A percentile compares a stretch with the other conserved stretches of the same genome.
phyloP scores from a whole-genome alignment of 2,888 invertebrate species.

The Smittia sp. region DNA sequence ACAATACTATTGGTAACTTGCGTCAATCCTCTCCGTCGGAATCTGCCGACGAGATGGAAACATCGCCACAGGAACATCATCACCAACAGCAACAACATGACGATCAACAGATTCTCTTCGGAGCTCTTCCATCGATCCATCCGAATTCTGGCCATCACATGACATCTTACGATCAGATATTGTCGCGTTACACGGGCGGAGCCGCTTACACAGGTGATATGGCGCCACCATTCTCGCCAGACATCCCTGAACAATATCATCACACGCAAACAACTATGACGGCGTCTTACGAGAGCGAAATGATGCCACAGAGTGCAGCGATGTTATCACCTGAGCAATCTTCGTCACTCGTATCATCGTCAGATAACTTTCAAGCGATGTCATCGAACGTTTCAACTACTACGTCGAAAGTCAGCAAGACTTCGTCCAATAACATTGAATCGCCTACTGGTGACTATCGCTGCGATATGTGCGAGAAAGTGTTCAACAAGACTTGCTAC shows the following conservation, averaged over 20 bases:
- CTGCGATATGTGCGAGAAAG: conserved; percentile 79
- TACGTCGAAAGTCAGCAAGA: conserved; percentile 45
- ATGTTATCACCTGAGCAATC: conserved; percentile 29
- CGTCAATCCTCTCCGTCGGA: conserved; percentile 29
- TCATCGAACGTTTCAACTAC: conserved; percentile 48
- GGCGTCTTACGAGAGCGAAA: conserved; percentile 47
- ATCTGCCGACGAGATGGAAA: background rate
- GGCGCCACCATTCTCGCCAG: conserved; percentile 44
- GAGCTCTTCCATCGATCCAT: conserved; percentile 35
- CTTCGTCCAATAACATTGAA: conserved; percentile 47
- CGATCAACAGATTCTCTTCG: conserved; percentile 44
- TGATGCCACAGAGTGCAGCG: conserved; percentile 42
- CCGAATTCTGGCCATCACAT: conserved; percentile 46
- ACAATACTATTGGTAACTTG: conserved; percentile 79
- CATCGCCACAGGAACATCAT: conserved; percentile 36
- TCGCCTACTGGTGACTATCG: conserved; percentile 56
- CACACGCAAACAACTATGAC: conserved; percentile 45
- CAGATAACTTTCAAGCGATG: conserved; percentile 34
- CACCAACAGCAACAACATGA: conserved; percentile 47
- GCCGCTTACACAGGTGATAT: conserved; percentile 44
- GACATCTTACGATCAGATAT: conserved; percentile 28
- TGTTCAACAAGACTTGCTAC: conserved; percentile 83
- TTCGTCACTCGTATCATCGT: conserved; percentile 12
- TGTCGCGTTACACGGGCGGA: conserved; percentile 45
- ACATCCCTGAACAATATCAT: conserved; percentile 46